Base-by-base conservation (phyloP, 2,797 vertebrate species). In the Acridotheres tristis region DNA sequence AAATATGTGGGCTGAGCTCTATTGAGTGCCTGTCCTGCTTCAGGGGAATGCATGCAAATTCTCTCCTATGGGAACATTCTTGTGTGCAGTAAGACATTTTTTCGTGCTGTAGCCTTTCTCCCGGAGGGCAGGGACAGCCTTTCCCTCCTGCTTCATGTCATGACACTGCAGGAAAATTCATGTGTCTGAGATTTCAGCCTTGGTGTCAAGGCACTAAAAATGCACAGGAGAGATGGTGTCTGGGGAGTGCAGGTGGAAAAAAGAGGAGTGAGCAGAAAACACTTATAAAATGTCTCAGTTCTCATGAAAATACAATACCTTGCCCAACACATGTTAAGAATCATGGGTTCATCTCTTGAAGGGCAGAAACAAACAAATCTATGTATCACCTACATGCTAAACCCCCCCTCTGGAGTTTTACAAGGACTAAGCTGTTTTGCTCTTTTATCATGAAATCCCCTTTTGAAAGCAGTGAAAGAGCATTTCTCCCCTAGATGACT, bases 1-100 rank as follows among this genome's bases (percentile, higher is more conserved):
- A 91, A 61, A 36, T 5, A 0, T 29, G 47, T 69, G 58, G 26
- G 23, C 38, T 75, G 54, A 86, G 27, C 43, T 75, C 17, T 75
- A 4, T 0, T 0, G 3, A 27, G 23, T 50, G 16, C 18, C 84
- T 8, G 1, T 54, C 50, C 50, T 77, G 45, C 65, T 69, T 38
- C 20, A 66, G 10, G 27, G 43, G 25, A 88, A 67, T 74, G 61
- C 10, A 22, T 34, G 20, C 16, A 25, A 14, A 61, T 89, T 87
- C 25, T 75, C 5, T 92, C 21, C 34, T 57, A 3, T 30, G 29
- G 34, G 54, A 81, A n/a, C 1, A 5, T 40, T 59, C 29, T 48
- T 32, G 16, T 63, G 38, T 71, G n/a, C 50, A 55, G 10, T 23
- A 71, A 80, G 13, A 14, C 34, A 47, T 42, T 8, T 75, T 81